Percentiles rank a stretch among this genome's conserved stretches.
These are phyloP conservation scores for Erebia epiphron DNA, from an alignment of 2,888 invertebrate genomes.

Conservation along the genomic window DNA sequence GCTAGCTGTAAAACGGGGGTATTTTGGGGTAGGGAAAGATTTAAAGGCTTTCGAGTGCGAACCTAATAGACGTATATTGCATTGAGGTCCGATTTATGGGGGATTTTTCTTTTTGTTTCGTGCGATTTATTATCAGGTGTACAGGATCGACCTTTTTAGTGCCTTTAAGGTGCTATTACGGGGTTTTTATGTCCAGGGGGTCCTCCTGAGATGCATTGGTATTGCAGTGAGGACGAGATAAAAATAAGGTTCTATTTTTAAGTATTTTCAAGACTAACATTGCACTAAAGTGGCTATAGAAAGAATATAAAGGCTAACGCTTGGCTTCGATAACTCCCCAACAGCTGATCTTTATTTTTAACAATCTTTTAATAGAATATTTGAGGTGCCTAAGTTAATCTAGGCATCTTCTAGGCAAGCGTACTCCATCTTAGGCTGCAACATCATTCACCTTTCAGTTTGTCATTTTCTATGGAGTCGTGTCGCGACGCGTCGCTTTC, in stretches of 20 bases:
- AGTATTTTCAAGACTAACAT: not conserved
- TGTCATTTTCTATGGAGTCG: no score
- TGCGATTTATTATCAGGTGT: slow-evolving; percentile 65
- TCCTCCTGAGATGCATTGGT: slow-evolving; percentile 26
- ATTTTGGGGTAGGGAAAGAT: slow-evolving; percentile 66
- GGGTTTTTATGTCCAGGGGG: slow-evolving; percentile 42
- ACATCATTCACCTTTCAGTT: no score
- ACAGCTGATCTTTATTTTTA: no score
- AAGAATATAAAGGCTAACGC: not conserved
- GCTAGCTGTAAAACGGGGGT: slow-evolving; percentile 64
- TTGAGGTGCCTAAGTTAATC: no score
- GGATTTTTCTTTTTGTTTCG: slow-evolving; percentile 75
- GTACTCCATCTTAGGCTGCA: no score
- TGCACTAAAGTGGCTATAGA: not conserved
- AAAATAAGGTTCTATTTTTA: slow-evolving; percentile 11
- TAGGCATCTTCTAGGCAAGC: no score
- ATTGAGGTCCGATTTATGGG: slow-evolving; percentile 74
- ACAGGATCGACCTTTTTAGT: slow-evolving; percentile 53
- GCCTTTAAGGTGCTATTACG: slow-evolving; percentile 54
- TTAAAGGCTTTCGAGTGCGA: slow-evolving; percentile 72
- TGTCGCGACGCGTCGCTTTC: no score
- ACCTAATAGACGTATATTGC: slow-evolving; percentile 81
- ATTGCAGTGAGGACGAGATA: slow-evolving; percentile 22
- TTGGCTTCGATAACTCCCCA: no score
- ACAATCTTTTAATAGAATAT: no score